phyloP scores from a whole-genome alignment of 2,888 invertebrate species.

The Drosophila subquinaria region DNA sequence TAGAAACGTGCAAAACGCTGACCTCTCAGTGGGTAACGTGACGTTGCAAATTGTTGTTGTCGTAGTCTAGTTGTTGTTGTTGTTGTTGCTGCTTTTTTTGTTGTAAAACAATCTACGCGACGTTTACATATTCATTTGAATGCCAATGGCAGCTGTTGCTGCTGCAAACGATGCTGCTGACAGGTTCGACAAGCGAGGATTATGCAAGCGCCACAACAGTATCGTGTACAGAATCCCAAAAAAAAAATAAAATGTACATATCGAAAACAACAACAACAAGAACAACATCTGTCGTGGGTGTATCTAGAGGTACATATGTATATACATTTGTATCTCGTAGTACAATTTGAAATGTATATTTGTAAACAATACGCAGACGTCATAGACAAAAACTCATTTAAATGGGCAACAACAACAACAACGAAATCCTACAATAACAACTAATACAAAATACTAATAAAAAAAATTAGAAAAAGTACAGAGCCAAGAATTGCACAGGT shows the following conservation, averaged over 20 bases:
- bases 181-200: slow-evolving; percentile 74
- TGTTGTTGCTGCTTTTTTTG: slow-evolving; percentile 25
- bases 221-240: slow-evolving; percentile 35
- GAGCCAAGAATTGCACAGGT: slow-evolving; percentile 44
- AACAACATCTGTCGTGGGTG: slow-evolving; percentile 63
- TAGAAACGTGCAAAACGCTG: slow-evolving; percentile 45
- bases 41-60: slow-evolving; percentile 39
- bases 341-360: slow-evolving; percentile 75
- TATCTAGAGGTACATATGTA: slow-evolving; percentile 39
- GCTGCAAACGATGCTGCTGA: slow-evolving; percentile 52
- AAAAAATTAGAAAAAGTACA: slow-evolving; percentile 49
- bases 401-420: slow-evolving; percentile 44
- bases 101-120: slow-evolving; percentile 50
- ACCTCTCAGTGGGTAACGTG: slow-evolving; percentile 47
- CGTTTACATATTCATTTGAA: slow-evolving; percentile 74
- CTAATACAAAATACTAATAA: slow-evolving; percentile 48
- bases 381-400: slow-evolving; percentile 76
- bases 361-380: slow-evolving; percentile 79
- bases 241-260: slow-evolving; percentile 34
- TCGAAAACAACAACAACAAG: slow-evolving; percentile 36
- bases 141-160: slow-evolving; percentile 72
- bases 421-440: slow-evolving; percentile 21
- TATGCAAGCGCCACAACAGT: slow-evolving; percentile 74
- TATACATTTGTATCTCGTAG: slow-evolving; percentile 4
- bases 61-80: slow-evolving; percentile 3